Conservation (phyloP, 2,888 invertebrate species). For the Antitype chi region DNA sequence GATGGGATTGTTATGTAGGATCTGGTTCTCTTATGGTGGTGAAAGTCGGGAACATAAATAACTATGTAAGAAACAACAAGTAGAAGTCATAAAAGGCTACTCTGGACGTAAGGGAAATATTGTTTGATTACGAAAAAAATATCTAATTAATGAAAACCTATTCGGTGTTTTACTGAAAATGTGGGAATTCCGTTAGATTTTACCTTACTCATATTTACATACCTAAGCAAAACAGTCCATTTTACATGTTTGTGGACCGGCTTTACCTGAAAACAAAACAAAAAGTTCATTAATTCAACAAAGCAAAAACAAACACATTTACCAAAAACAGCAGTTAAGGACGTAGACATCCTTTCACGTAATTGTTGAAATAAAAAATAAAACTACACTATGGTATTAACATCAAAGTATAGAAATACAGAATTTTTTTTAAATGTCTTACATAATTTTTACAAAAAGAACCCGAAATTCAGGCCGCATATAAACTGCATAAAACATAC, state of each 20-base stretch:
- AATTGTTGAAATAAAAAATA: constrained; percentile 12
- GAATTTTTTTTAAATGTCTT: constrained; percentile 15
- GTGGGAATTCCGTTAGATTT: background rate
- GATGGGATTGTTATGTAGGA: background rate
- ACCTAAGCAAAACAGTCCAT: constrained; percentile 52
- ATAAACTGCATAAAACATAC: constrained; percentile 59
- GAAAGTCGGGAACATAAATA: background rate
- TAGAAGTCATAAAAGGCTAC: background rate
- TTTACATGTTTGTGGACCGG: constrained; percentile 33
- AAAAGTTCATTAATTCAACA: background rate
- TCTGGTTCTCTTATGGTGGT: background rate
- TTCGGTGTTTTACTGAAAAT: background rate
- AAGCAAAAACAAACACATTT: background rate
- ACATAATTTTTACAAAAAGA: constrained; percentile 49
- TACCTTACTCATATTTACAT: constrained; percentile 28
- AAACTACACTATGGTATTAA: background rate
- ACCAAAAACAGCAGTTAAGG: constrained; percentile 16
- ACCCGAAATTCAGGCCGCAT: constrained; percentile 18
- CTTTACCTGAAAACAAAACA: constrained; percentile 52
- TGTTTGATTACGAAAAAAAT: background rate
- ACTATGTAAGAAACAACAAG: background rate
- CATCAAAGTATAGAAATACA: constrained; percentile 17
- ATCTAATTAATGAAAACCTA: background rate
- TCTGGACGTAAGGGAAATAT: no score
- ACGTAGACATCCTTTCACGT: background rate